Base-by-base conservation (phyloP, 1,140 invertebrate genomes). In the Leptoteleia sp. region DNA sequence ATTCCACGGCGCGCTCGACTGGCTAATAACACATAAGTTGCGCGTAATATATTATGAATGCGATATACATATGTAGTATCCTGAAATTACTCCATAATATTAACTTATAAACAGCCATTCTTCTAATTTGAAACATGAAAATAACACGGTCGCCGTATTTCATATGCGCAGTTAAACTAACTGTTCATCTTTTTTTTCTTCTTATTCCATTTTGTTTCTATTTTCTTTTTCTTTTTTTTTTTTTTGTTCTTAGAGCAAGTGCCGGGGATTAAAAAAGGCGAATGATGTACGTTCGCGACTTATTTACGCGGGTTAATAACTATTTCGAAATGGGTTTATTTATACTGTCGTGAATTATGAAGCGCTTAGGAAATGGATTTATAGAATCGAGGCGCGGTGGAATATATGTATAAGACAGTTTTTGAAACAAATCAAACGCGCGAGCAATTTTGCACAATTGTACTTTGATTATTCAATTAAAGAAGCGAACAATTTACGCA, bases 41-140 rank as follows among this genome's bases (percentile, higher is more conserved):
- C 55, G 37, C 64, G 76, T 70, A 73, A 71, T 72, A 72, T 72
- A 75, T 80, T 80, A 75, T 71, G 70, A 75, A 71, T 80, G 68
- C 48, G 71, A 50, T 71, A 62, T 70, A 76, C 64, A 67, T 76
- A 76, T 67, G 55, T 64, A 62, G 73, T 70, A 55, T 76, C 73
- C 29, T 50, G 64, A 70, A 76, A 70, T 57, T 57, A 70, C 73
- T 70, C 40, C 57, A 57, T 68, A 76, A 70, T 70, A 70, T 70
- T 50, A 70, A 68, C 73, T 70, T 76, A 55, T 64, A 62, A 68
- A 64, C 64, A 64, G 57, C 27, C 73, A 64, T 76, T 76, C 57
- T 76, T 70, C 64, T 76, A 64, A 76, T 64, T 64, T 54, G 9
- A 64, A 70, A 48, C 48, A 40, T 50, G 57, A 57, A 64, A 62